Evolutionary conservation across 2,113 vertebrate species (phyloP).

Genomic region (Pachypanchax playfairii): DNA sequence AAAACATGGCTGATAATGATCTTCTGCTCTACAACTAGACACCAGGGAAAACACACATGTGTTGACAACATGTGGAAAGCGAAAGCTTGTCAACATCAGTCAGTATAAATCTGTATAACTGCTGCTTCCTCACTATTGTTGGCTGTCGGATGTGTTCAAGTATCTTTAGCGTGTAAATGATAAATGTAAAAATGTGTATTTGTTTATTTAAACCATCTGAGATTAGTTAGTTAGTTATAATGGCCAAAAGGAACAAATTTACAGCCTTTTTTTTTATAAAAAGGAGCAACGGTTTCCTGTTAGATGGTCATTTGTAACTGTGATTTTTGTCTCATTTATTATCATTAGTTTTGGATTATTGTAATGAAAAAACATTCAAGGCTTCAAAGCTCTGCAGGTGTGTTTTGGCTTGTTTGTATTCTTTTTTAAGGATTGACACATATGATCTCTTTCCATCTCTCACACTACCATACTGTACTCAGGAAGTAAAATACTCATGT

Average conservation of each 20-base stretch:
- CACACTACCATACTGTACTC: constrained; percentile 17
- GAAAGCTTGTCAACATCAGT: constrained; percentile 37
- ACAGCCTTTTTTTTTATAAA: not conserved
- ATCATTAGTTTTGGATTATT: constrained; percentile 43
- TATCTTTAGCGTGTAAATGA: constrained; percentile 8
- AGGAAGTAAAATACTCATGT: no score
- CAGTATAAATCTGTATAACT: constrained; percentile 37
- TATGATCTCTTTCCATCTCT: not conserved
- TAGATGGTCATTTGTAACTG: constrained; percentile 6
- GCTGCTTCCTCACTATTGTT: constrained; percentile 15
- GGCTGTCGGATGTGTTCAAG: no score
- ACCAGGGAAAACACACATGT: constrained; percentile 33
- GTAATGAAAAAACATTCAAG: constrained; percentile 54
- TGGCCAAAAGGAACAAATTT: no score
- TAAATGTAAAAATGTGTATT: not conserved
- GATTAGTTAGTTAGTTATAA: not conserved
- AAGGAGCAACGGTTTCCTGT: constrained; percentile 9
- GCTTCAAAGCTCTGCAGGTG: constrained; percentile 22
- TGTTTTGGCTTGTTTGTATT: not conserved
- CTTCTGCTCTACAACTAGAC: constrained; percentile 43
- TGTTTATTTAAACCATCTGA: not conserved
- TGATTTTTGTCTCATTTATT: constrained; percentile 36
- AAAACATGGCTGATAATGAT: constrained; percentile 62
- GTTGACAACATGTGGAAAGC: constrained; percentile 10
- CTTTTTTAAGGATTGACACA: not conserved